Conservation (phyloP, 2,113 vertebrate genomes). For the Theristicus caerulescens region DNA sequence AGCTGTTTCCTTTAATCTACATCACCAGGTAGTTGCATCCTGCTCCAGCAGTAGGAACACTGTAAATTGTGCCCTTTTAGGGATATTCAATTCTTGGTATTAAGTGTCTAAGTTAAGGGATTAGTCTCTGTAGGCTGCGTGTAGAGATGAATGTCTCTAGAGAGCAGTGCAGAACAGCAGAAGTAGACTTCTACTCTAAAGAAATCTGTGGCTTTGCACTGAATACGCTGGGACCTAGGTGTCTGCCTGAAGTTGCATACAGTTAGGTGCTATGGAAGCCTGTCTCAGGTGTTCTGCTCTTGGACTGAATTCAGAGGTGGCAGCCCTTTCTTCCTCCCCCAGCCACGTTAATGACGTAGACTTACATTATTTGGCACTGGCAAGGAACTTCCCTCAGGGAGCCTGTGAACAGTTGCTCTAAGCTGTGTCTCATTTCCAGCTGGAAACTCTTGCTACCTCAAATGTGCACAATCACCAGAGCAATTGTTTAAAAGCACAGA, state of each 20-base stretch:
- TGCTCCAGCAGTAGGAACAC: neutral
- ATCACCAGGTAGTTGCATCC: neutral
- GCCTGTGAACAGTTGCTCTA: neutral
- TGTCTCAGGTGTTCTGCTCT: neutral
- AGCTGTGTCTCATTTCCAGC: neutral
- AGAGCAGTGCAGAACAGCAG: neutral
- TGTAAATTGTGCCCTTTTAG: neutral
- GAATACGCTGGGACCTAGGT: neutral
- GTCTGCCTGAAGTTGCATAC: neutral
- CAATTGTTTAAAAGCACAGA: neutral
- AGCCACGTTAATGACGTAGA: fast-evolving
- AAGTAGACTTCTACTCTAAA: neutral
- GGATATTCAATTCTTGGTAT: neutral
- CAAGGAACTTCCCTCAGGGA: neutral
- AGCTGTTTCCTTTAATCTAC: neutral
- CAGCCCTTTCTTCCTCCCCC: neutral
- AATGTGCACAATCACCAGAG: neutral
- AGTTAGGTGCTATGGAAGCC: neutral
- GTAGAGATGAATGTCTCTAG: neutral
- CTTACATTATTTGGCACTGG: neutral
- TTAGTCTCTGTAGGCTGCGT: neutral
- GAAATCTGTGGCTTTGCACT: neutral
- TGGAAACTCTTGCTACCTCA: neutral
- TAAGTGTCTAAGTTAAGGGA: neutral
- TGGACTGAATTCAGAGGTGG: neutral